A percentile compares a stretch with the other conserved stretches of the same genome.
These are phyloP conservation scores for Rhorus exstirpatorius DNA, from an alignment of 2,888 invertebrate genomes.

Conservation along the genomic window DNA sequence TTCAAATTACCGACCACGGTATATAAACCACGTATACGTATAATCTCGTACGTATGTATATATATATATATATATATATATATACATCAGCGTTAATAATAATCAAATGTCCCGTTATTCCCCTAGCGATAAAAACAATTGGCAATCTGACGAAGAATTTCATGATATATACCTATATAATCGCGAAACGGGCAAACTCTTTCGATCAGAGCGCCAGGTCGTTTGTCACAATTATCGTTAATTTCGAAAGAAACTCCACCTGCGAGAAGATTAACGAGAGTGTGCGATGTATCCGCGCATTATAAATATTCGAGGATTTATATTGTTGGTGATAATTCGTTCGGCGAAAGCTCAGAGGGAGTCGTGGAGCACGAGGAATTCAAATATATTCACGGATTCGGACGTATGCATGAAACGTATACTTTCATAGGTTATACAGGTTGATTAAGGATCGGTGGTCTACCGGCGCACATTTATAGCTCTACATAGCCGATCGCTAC, in stretches of 20 bases:
- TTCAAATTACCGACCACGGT: slow-evolving; percentile 45
- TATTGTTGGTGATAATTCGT: slow-evolving; percentile 51
- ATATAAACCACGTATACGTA: slow-evolving; percentile 1
- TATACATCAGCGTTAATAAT: slow-evolving; percentile 50
- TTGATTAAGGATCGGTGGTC: slow-evolving; percentile 1
- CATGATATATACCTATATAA: slow-evolving; percentile 37
- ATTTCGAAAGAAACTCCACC: slow-evolving; percentile 57
- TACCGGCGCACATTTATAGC: too few species aligned
- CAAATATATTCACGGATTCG: slow-evolving; percentile 65
- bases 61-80: slow-evolving; percentile 3
- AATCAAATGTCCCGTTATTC: slow-evolving; percentile 66
- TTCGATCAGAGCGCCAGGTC: slow-evolving; percentile 64
- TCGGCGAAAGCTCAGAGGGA: slow-evolving; percentile 54
- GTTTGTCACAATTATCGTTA: slow-evolving; percentile 72
- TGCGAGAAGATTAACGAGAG: slow-evolving; percentile 46
- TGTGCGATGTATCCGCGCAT: slow-evolving; percentile 4
- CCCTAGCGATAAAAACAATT: slow-evolving; percentile 59
- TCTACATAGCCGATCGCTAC: too few species aligned
- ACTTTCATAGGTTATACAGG: slow-evolving; percentile 17
- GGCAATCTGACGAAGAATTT: slow-evolving; percentile 53
- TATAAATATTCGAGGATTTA: slow-evolving; percentile 31
- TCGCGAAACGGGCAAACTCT: slow-evolving; percentile 19
- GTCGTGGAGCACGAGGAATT: slow-evolving; percentile 47
- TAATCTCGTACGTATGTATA: background rate
- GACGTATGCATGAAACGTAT: slow-evolving; percentile 26